These are phyloP conservation scores for Cygnus buccinator DNA, from an alignment of 2,113 vertebrate genomes.

Conservation along the genomic window DNA sequence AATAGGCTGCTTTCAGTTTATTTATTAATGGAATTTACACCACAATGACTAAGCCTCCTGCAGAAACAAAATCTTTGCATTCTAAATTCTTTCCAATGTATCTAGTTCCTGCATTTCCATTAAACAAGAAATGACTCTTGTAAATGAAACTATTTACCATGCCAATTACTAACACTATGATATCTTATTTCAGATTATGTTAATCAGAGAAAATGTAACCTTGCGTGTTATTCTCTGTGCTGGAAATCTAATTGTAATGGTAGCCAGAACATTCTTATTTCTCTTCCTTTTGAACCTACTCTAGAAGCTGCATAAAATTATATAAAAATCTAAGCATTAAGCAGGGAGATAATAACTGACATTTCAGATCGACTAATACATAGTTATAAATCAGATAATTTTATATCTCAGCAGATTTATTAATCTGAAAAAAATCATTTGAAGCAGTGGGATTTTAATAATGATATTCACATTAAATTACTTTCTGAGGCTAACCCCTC, in stretches of 20 bases:
- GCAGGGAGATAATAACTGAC: conserved; percentile 63
- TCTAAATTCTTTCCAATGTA: neutral
- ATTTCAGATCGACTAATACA: conserved; percentile 64
- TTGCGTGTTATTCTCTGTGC: neutral
- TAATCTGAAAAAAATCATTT: conserved; percentile 60
- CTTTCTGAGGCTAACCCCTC: conserved; percentile 45
- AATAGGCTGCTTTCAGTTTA: neutral
- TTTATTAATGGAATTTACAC: neutral
- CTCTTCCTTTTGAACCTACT: conserved; percentile 37
- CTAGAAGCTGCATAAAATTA: conserved; percentile 63
- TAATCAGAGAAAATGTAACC: neutral
- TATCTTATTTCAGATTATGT: conserved; percentile 32
- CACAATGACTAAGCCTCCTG: neutral
- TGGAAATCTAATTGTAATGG: conserved; percentile 26
- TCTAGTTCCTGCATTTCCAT: neutral
- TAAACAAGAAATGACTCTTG: conserved; percentile 25
- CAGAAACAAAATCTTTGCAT: neutral
- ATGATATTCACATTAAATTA: conserved; percentile 65
- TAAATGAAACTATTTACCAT: conserved; percentile 21
- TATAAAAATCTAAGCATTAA: conserved; percentile 61
- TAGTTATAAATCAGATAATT: conserved; percentile 71
- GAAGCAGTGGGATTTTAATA: conserved; percentile 63
- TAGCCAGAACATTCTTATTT: conserved; percentile 29
- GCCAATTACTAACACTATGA: neutral
- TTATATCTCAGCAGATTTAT: conserved; percentile 66